Evolutionary conservation across 1,140 invertebrate genomes (phyloP), one percentile per base, ranked within the genome.

Genomic region (Grapholita molesta): DNA sequence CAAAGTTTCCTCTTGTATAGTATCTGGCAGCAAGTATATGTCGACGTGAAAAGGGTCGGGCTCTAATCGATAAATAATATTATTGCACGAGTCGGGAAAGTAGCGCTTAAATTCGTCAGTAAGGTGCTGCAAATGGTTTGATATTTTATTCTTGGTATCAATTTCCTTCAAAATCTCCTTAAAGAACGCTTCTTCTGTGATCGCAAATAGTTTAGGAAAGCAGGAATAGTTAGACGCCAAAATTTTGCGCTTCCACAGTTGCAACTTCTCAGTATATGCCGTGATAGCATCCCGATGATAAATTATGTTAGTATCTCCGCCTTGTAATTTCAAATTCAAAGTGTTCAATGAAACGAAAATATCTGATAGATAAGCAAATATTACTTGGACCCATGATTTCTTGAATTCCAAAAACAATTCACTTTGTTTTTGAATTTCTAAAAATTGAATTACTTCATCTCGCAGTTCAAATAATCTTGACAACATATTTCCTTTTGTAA

Each of bases 401-500:
- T 28, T 53, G 61, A 66, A 72, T 18, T 69, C 30, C 69, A 61
- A 11, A n/a, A 64, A 70, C 33, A 72, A 75, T 52, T 68, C 66
- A 57, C 68, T 61, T 12, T 64, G 66, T 64, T 75, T 70, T 52
- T 75, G 66, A 30, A 70, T 55, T 69, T n/a, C 66, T 42, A 76
- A 73, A 73, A 68, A 76, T 69, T 28, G 57, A 64, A 64, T 42
- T n/a, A 77, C 38, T 35, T 75, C 70, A 53, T 66, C 73, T 68
- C 70, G 69, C 12, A 77, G 65, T 71, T 79, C 72, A 38, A 69
- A 75, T 28, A 82, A 70, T 42, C 76, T 70, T 35, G 9, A 24
- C 66, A 83, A 12, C 65, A 81, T 71, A 52, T 80, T 80, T 23
- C 76, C 83, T 75, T 72, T 81, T 15, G 78, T 81, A 15, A 80